Conservation (phyloP, 2,113 vertebrate genomes). For the Neodon shergylaensis region DNA sequence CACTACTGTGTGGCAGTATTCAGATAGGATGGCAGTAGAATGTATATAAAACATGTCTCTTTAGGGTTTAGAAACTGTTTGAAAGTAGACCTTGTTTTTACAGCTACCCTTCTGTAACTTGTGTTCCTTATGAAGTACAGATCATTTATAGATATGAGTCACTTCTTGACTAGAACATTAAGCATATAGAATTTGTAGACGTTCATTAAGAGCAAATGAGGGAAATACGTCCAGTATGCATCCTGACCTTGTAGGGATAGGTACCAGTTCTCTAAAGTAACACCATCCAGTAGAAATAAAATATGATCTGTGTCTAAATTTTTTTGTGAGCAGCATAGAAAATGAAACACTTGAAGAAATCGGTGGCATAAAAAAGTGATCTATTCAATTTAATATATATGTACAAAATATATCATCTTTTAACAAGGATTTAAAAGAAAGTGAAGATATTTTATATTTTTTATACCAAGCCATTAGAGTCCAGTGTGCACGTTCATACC, state of each 20-base stretch:
- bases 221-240: not conserved
- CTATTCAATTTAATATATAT: not conserved
- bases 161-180: not conserved
- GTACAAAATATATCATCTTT: not conserved
- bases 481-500: not conserved
- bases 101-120: not conserved
- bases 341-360: constrained; percentile 14
- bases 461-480: not conserved
- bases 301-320: not conserved
- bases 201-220: not conserved
- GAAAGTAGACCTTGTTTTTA: constrained; percentile 5
- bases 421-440: not conserved
- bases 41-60: not conserved
- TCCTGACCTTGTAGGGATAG: not conserved
- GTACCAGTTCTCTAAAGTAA: not conserved
- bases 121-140: not conserved
- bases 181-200: not conserved
- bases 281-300: not conserved
- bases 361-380: not conserved
- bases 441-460: not conserved
- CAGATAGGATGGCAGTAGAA: not conserved
- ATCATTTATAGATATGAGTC: not conserved
- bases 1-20: not conserved
- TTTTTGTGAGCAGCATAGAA: constrained; percentile 34
- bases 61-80: constrained; percentile 4